phyloP scores from a whole-genome alignment of 64 coral and sea anemone genomes.

The Montipora cactus region DNA sequence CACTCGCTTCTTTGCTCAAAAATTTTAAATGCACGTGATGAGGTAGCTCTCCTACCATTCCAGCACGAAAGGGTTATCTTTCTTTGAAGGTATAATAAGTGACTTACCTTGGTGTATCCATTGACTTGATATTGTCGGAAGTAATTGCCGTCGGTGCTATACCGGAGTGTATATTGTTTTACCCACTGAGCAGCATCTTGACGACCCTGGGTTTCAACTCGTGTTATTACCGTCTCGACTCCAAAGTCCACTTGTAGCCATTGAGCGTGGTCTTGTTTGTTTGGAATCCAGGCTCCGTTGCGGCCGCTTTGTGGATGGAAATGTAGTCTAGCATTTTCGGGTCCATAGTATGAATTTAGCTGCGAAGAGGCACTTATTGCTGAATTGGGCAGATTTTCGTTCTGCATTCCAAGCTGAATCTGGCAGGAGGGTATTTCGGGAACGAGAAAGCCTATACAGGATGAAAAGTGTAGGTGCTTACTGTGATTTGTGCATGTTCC shows the following conservation, averaged over 20 bases:
- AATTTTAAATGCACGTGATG: too few relatives aligned
- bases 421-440: neutral
- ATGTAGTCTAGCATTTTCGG: constrained; percentile 30
- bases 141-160: neutral
- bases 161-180: constrained; percentile 5
- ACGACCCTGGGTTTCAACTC: constrained; percentile 15
- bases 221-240: neutral
- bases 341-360: neutral
- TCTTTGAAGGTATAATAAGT: neutral
- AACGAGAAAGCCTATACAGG: neutral
- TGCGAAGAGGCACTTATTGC: constrained; percentile 12
- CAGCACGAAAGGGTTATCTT: too few relatives aligned
- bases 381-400: constrained; percentile 15
- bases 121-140: neutral
- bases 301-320: neutral
- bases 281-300: constrained; percentile 20
- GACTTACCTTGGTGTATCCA: constrained; percentile 12
- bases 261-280: neutral
- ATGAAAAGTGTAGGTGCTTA: neutral
- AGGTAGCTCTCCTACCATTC: too few relatives aligned
- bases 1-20: too few relatives aligned
- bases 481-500: too few relatives aligned
- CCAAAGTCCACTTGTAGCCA: constrained; percentile 44
- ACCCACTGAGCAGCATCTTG: constrained; percentile 23
- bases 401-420: constrained; percentile 29